Base-by-base conservation (phyloP, 1,140 invertebrate species). In the Drosophila repleta region DNA sequence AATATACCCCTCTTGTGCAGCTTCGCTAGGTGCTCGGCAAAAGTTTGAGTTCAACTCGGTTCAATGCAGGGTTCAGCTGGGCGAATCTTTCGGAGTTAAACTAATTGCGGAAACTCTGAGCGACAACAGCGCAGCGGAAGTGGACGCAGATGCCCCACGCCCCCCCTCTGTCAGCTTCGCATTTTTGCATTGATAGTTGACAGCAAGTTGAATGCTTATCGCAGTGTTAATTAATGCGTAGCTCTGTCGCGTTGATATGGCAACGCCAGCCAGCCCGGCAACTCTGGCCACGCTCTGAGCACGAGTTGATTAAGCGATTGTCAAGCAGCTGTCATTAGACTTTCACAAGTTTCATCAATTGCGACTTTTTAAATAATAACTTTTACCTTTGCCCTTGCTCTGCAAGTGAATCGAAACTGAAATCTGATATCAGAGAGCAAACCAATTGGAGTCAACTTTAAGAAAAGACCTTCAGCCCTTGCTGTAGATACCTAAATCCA, bases 191-290 rank as follows among this genome's bases (percentile, higher is more conserved):
- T 71, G 53, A 58, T 53, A 67, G 51, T 46, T 48, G 45, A 53
- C 70, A 49, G 74, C 32, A 35, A 67, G 53, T 64, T 77, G 39
- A 70, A 65, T 56, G 82, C 68, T 37, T 63, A 75, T 62, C 29
- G 60, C 80, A 71, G 76, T 83, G 79, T 79, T 83, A 83, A 83
- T 83, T 83, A 83, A 83, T 84, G 76, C 64, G 67, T 62, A 76
- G 76, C 76, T 75, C 64, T 74, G 58, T 37, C 69, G 37, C 39
- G 39, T 43, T 43, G 39, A 43, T 43, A 60, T 48, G 29, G 45
- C 58, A 52, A 62, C 43, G 39, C 39, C 39, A 5, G 6, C 7
- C 39, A 15, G n/a, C 39, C 39, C 39, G 1, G 7, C 10, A 13
- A 2, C 39, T 43, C 39, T 61, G 68, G 62, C 61, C 61, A 48